Percentiles rank a stretch among this genome's conserved stretches.
Conservation (phyloP, 2,797 vertebrate genomes). For the Gymnopithys bicolor region DNA sequence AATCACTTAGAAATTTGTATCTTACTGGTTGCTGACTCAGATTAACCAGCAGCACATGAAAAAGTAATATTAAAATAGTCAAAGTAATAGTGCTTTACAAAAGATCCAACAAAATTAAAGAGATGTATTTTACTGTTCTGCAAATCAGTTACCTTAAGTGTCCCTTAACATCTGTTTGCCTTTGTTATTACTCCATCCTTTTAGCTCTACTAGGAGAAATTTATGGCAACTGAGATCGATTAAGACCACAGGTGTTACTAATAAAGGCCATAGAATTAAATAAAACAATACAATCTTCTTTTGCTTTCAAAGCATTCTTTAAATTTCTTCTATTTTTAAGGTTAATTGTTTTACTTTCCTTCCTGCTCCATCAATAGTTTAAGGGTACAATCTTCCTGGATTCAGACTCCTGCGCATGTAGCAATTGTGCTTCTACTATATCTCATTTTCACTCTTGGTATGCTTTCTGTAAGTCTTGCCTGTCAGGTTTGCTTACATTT, state of each 20-base stretch:
- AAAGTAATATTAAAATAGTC: neutral
- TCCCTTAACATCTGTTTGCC: neutral
- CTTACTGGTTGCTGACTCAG: neutral
- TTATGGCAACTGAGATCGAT: neutral
- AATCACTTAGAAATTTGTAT: neutral
- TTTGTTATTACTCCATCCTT: neutral
- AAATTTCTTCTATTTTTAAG: neutral
- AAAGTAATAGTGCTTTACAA: neutral
- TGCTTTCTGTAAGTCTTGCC: neutral
- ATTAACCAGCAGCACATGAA: neutral
- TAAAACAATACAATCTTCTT: neutral
- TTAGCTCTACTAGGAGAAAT: neutral
- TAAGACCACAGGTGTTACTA: neutral
- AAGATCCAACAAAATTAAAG: neutral
- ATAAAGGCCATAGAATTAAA: neutral
- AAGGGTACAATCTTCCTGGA: neutral
- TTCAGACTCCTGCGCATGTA: neutral
- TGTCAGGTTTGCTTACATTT: neutral
- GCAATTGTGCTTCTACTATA: neutral
- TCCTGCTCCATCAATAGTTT: neutral
- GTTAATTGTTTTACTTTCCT: neutral
- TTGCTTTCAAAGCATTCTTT: neutral
- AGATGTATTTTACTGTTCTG: rapidly evolving
- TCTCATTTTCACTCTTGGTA: neutral
- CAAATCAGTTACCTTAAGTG: neutral